Conservation (phyloP, 2,113 vertebrate genomes). For the Athene noctua region DNA sequence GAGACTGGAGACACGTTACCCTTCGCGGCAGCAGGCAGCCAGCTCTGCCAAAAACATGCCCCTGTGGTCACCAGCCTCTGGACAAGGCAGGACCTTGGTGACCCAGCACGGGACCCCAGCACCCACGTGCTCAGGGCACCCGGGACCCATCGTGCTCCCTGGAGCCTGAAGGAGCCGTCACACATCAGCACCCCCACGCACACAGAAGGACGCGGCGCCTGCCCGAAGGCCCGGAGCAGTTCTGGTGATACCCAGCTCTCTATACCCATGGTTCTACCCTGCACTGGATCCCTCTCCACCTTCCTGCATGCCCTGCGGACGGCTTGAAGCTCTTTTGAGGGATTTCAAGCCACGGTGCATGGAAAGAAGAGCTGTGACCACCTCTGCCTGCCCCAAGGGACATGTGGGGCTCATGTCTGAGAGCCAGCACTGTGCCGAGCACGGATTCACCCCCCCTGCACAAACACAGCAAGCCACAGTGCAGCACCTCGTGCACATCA, state of each 20-base stretch:
- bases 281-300: background rate
- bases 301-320: background rate
- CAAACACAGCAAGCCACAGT: rapidly evolving
- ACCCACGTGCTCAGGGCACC: rapidly evolving
- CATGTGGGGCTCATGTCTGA: background rate
- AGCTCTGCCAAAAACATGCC: background rate
- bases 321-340: background rate
- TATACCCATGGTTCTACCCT: rapidly evolving
- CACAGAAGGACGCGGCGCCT: rapidly evolving
- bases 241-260: background rate
- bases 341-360: background rate
- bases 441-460: rapidly evolving
- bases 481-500: background rate
- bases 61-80: background rate
- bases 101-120: background rate
- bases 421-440: background rate
- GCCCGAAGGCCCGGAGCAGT: background rate
- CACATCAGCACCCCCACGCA: rapidly evolving
- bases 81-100: background rate
- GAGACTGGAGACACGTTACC: background rate
- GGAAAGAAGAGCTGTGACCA: background rate
- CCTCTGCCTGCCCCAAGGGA: background rate
- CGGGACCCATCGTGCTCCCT: background rate
- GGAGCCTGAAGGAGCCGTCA: background rate
- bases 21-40: background rate